Evolutionary conservation across 2,797 vertebrate genomes (phyloP).

Genomic region (Lerista edwardsae): DNA sequence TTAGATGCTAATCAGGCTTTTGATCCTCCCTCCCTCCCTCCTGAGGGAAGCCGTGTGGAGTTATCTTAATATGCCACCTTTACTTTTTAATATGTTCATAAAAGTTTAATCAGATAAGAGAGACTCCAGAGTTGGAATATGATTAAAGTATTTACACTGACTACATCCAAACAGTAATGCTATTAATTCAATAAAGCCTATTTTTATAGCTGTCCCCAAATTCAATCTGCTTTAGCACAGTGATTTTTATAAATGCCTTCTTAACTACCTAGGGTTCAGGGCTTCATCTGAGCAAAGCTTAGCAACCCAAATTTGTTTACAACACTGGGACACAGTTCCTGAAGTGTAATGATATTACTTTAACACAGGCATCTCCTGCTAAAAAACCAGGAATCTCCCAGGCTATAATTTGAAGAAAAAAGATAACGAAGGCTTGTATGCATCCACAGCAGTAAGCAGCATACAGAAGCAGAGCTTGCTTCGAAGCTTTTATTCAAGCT

Average conservation of each 20-base stretch:
- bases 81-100: constrained; percentile 37
- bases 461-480: background rate
- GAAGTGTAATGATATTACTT: background rate
- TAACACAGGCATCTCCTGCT: background rate
- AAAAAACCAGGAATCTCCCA: background rate
- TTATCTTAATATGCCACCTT: constrained; percentile 45
- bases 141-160: constrained; percentile 55
- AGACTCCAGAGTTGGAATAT: constrained; percentile 34
- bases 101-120: constrained; percentile 56
- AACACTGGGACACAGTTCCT: background rate
- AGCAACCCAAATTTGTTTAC: background rate
- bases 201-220: constrained; percentile 33
- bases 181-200: constrained; percentile 41
- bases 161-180: constrained; percentile 37
- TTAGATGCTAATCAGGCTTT: constrained; percentile 52
- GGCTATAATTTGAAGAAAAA: background rate
- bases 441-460: background rate
- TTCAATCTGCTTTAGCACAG: constrained; percentile 26
- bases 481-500: background rate
- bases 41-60: constrained; percentile 40
- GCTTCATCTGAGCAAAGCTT: background rate
- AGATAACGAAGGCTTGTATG: background rate
- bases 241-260: background rate
- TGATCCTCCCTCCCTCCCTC: constrained; percentile 34
- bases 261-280: constrained; percentile 16